Percentiles rank a stretch among this genome's conserved stretches.
Conservation (phyloP, 2,797 vertebrate genomes). For the Lates japonicus region DNA sequence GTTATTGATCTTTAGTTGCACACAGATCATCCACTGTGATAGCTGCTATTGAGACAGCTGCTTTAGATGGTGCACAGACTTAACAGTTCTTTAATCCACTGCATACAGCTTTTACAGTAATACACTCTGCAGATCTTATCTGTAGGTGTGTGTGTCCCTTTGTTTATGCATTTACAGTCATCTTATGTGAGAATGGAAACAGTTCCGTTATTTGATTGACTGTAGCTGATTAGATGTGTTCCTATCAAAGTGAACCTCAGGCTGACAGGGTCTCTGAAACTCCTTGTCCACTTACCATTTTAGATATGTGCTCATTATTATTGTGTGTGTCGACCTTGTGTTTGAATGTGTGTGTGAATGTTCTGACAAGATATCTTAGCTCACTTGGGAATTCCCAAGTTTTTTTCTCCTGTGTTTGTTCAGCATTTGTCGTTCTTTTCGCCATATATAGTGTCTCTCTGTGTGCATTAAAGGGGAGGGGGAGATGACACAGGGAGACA, state of each 20-base stretch:
- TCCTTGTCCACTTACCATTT: slow-evolving; percentile 31
- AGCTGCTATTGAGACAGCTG: slow-evolving; percentile 13
- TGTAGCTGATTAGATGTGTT: slow-evolving; percentile 60
- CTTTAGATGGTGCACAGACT: slow-evolving; percentile 21
- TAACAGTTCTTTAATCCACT: slow-evolving; percentile 30
- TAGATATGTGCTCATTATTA: slow-evolving; percentile 1
- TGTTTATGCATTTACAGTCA: slow-evolving; percentile 36
- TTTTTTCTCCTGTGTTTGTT: slow-evolving; percentile 64
- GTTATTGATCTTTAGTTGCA: slow-evolving; percentile 18
- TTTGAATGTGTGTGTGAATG: slow-evolving; percentile 23
- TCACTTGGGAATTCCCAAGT: slow-evolving; percentile 71
- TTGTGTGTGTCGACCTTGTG: background rate
- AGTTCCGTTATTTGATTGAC: slow-evolving; percentile 53
- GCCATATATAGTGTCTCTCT: slow-evolving; percentile 41
- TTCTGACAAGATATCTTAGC: slow-evolving; percentile 60
- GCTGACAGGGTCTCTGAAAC: slow-evolving; percentile 32
- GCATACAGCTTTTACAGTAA: slow-evolving; percentile 17
- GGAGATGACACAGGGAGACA: background rate
- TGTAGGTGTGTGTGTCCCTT: slow-evolving; percentile 3
- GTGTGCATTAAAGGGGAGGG: slow-evolving; percentile 28
- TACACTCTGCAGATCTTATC: slow-evolving; percentile 23
- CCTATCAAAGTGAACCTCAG: slow-evolving; percentile 34
- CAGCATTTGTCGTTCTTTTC: slow-evolving; percentile 41
- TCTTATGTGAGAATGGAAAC: slow-evolving; percentile 39
- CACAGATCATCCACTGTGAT: slow-evolving; percentile 12